Conservation (phyloP, 2,888 invertebrate species). For the Machimus rusticus region DNA sequence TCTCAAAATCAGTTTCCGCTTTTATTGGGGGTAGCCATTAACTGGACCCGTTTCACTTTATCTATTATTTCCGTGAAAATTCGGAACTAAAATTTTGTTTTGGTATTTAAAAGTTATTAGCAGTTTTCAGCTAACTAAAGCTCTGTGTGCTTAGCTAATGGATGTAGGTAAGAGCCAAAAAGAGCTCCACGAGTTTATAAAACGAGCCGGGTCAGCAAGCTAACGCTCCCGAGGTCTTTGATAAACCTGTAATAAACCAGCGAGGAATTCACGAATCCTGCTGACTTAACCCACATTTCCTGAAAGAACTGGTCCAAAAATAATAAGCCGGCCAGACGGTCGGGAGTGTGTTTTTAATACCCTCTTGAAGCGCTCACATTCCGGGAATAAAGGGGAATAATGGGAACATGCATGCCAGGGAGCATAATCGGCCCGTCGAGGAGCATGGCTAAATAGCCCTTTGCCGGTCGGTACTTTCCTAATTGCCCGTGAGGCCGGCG, state of each 20-base stretch:
- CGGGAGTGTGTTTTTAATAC: neutral
- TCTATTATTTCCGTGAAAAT: neutral
- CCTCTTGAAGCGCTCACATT: neutral
- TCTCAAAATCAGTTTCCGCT: neutral
- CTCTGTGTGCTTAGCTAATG: neutral
- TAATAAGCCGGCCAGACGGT: neutral
- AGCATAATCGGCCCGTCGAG: neutral
- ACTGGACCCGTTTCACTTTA: neutral
- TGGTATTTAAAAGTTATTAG: neutral
- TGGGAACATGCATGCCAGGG: neutral
- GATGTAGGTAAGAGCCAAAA: neutral
- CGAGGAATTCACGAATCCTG: neutral
- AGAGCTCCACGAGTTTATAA: neutral
- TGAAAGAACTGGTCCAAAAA: neutral
- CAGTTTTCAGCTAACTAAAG: neutral
- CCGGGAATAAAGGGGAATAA: neutral
- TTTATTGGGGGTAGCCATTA: neutral
- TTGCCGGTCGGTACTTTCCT: conserved; percentile 3
- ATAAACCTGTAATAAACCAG: neutral
- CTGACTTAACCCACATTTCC: neutral
- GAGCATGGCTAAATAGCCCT: neutral
- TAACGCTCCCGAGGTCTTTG: neutral
- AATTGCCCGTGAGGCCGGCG: neutral
- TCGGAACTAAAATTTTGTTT: neutral
- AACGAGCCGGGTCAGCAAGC: neutral